phyloP scores from a whole-genome alignment of 2,113 vertebrate species.

The Azemiops feae region DNA sequence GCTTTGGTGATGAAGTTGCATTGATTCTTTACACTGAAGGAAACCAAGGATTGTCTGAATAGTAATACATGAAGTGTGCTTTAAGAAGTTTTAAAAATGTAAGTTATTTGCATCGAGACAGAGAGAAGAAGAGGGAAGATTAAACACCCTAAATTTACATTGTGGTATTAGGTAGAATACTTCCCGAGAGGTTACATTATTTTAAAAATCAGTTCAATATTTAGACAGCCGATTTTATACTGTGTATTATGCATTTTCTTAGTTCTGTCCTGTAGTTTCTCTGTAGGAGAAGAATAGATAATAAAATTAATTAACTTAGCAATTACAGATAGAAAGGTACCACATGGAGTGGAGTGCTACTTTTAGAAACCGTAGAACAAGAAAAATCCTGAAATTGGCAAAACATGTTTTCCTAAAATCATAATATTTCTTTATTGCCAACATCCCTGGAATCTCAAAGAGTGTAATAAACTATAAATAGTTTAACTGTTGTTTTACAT shows the following conservation, averaged over 20 bases:
- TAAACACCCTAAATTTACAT: not conserved
- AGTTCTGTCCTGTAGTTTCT: not conserved
- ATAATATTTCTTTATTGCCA: not conserved
- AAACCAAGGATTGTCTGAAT: not conserved
- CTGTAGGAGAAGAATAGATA: not conserved
- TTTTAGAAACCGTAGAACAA: not conserved
- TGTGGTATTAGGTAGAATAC: not conserved
- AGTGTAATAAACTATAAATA: not conserved
- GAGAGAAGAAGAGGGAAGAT: not conserved
- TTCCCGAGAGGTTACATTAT: not conserved
- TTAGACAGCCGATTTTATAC: not conserved
- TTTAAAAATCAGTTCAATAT: slow-evolving; percentile 11
- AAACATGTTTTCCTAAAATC: not conserved
- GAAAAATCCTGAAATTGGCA: not conserved
- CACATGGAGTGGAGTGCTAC: not conserved
- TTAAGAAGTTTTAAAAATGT: not conserved
- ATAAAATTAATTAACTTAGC: not conserved
- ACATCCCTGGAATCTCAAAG: not conserved
- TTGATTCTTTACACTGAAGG: not conserved
- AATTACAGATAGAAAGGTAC: not conserved
- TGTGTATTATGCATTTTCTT: not conserved
- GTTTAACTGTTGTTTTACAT: not conserved
- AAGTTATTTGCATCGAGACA: not conserved
- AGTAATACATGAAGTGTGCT: not conserved
- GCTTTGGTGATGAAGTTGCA: not conserved